Percentiles rank a stretch among this genome's conserved stretches.
These are phyloP conservation scores for Calcarius lapponicus DNA, from an alignment of 2,797 vertebrate species.

Conservation along the genomic window DNA sequence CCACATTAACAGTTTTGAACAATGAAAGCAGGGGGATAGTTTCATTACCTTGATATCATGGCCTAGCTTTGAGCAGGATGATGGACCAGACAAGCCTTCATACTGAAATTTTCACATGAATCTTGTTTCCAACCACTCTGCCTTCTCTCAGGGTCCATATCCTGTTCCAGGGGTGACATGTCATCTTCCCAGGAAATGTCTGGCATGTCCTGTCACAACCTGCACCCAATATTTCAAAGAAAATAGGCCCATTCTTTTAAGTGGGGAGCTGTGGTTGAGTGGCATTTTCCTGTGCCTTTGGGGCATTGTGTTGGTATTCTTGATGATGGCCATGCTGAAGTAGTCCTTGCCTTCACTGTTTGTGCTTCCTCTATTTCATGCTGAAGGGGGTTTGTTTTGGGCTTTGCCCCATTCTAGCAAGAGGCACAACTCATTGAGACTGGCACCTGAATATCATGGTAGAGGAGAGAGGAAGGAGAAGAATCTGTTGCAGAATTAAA, in stretches of 20 bases:
- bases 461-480: background rate
- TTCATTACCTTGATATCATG: background rate
- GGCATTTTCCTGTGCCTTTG: background rate
- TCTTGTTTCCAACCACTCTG: background rate
- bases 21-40: background rate
- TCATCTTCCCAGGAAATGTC: background rate
- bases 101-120: background rate
- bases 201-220: background rate
- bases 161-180: background rate
- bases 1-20: background rate
- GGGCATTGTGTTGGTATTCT: background rate
- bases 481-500: background rate
- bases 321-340: background rate
- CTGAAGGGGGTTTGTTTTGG: background rate
- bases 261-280: background rate
- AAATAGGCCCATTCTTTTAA: background rate
- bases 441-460: background rate
- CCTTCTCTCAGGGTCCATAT: background rate
- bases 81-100: background rate
- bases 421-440: background rate
- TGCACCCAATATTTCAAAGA: background rate
- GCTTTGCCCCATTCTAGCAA: background rate
- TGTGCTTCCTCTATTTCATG: background rate
- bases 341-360: background rate
- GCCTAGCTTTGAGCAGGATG: background rate